Percentiles rank a stretch among this genome's conserved stretches.
Evolutionary conservation across 1,140 invertebrate genomes (phyloP).

Genomic region (Bombus impatiens): DNA sequence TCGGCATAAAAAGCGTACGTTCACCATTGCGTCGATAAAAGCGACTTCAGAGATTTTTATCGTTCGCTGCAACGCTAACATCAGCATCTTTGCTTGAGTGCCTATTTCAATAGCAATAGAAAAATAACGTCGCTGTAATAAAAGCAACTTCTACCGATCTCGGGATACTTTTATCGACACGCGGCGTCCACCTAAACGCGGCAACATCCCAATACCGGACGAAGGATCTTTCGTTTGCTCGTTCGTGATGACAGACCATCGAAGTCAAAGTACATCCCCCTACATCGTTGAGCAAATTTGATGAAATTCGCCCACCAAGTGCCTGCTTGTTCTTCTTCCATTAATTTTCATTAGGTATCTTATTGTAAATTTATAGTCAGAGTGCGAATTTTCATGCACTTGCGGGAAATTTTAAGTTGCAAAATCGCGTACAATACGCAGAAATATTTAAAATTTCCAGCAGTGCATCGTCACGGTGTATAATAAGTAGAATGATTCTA

Average conservation of each 20-base stretch:
- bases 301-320: too few relatives aligned
- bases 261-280: neutral
- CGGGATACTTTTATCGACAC: conserved; percentile 37
- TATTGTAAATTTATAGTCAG: too few relatives aligned
- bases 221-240: neutral
- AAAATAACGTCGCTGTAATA: conserved; percentile 46
- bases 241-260: neutral
- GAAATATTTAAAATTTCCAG: too few relatives aligned
- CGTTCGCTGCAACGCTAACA: conserved; percentile 7
- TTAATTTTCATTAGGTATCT: too few relatives aligned
- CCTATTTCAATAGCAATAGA: conserved; percentile 50
- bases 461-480: too few relatives aligned
- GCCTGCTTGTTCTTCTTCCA: too few relatives aligned
- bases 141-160: conserved; percentile 35
- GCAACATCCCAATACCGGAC: neutral
- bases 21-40: conserved; percentile 12
- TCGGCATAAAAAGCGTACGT: conserved; percentile 14
- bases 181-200: neutral
- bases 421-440: too few relatives aligned
- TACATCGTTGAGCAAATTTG: too few relatives aligned
- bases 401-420: too few relatives aligned
- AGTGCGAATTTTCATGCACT: too few relatives aligned
- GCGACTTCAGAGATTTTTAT: conserved; percentile 50
- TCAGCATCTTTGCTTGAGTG: conserved; percentile 46
- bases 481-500: too few relatives aligned